Percentiles rank a stretch among this genome's conserved stretches.
These are phyloP conservation scores for Tachypleus tridentatus DNA, from an alignment of 1,140 invertebrate species.

Conservation along the genomic window DNA sequence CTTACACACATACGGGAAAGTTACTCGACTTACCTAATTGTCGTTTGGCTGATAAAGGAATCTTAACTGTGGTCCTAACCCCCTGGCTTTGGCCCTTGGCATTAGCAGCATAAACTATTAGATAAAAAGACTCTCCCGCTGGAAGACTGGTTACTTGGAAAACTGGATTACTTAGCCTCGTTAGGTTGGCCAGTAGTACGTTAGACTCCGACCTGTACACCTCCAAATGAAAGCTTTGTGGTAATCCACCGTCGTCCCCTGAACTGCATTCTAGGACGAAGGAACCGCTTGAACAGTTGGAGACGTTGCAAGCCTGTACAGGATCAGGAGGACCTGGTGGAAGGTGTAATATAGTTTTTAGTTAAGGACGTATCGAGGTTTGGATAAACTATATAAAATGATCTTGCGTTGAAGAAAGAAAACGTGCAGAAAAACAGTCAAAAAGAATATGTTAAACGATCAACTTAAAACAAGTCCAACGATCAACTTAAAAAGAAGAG, in stretches of 20 bases:
- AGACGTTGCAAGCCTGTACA: constrained; percentile 68
- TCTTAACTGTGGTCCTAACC: no score
- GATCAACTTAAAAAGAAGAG: no score
- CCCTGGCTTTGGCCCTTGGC: constrained; percentile 50
- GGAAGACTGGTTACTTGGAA: constrained; percentile 48
- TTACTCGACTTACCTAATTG: no score
- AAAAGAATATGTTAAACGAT: no score
- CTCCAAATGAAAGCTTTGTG: constrained; percentile 65
- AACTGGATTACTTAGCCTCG: constrained; percentile 36
- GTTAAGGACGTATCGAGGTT: no score
- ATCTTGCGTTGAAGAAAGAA: no score
- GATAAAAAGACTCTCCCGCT: constrained; percentile 20
- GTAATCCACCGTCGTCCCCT: constrained; percentile 71
- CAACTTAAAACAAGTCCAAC: no score
- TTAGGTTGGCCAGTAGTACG: constrained; percentile 41
- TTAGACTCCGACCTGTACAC: constrained; percentile 47
- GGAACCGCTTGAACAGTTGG: constrained; percentile 70
- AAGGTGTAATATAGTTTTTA: no score
- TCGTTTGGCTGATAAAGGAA: no score
- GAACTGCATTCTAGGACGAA: constrained; percentile 61
- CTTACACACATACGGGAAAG: no score
- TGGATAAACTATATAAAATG: no score
- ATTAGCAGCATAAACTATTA: constrained; percentile 55
- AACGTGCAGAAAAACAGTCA: no score
- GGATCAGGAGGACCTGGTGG: constrained; percentile 44